Evolutionary conservation across 2,113 vertebrate species (phyloP), one percentile per base, ranked within the genome.

Genomic region (Anseranas semipalmata): DNA sequence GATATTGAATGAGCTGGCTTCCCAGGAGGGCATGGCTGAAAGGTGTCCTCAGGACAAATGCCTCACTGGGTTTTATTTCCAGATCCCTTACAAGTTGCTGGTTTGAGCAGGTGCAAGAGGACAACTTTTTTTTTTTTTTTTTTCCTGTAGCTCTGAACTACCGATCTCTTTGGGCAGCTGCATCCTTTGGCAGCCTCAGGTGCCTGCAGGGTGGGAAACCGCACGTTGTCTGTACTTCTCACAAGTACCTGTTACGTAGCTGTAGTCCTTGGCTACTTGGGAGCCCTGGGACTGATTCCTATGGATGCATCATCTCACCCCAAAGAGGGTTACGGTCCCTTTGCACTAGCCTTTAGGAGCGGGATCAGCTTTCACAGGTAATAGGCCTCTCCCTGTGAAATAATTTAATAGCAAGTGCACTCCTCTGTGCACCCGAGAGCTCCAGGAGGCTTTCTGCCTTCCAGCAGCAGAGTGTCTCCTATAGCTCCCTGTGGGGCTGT

Each of bases 371-470:
- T 93, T 90, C 59, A 52, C 18, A 88, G 85, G 46, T 77, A 90
- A 73, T 30, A 67, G 67, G 63, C 32, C 72, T 95, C 82, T 88
- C 87, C 85, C 78, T 80, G 72, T 74, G 93, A 84, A 91, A 90
- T 93, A 77, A 90, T 78, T 89, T 81, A 95, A 56, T 59, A 39
- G 79, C 67, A 50, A 86, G 35, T 35, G 65, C 24, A 0, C 55
- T 59, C 58, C 78, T 82, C 63, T 78, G 63, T 53, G 88, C 85
- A 60, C 82, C 71, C 35, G 88, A 55, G 93, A 87, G 92, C 92
- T 92, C 68, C n/a, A 21, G 88, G 92, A 96, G 78, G 68, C 77
- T 86, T 88, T 90, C 79, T 88, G 90, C 85, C 90, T 88, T 90
- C 75, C 63, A 83, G 90, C 87, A 79, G 52, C 67, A 48, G 73